Conservation (phyloP, 2,797 vertebrate species). For the Rhinogobio ventralis region DNA sequence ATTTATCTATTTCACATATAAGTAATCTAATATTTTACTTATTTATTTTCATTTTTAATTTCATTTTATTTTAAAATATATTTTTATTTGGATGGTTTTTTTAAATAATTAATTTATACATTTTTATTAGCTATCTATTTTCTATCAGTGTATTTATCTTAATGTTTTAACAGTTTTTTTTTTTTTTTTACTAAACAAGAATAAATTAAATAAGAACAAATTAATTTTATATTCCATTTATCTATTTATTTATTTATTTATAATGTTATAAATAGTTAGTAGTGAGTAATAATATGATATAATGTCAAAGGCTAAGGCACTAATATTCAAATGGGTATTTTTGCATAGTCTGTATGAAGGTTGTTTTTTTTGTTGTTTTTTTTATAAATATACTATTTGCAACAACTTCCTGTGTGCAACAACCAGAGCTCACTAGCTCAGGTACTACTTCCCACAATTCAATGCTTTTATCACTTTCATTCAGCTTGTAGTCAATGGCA, state of each 20-base stretch:
- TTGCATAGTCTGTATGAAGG: neutral
- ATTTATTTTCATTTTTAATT: no score
- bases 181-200: no score
- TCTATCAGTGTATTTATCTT: no score
- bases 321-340: neutral
- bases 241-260: neutral
- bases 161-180: no score
- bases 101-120: no score
- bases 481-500: slow-evolving; percentile 25
- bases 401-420: neutral
- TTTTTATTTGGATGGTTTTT: no score
- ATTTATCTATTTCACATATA: neutral
- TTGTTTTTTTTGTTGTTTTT: neutral
- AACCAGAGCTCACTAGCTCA: neutral
- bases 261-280: no score
- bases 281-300: neutral
- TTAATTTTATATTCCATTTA: no score
- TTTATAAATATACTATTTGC: neutral
- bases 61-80: no score
- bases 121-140: no score
- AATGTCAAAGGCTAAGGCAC: neutral
- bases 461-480: slow-evolving; percentile 28
- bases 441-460: slow-evolving; percentile 6
- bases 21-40: neutral
- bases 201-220: no score